These are phyloP conservation scores for Poicephalus gulielmi DNA, from an alignment of 2,113 vertebrate species.

Conservation along the genomic window DNA sequence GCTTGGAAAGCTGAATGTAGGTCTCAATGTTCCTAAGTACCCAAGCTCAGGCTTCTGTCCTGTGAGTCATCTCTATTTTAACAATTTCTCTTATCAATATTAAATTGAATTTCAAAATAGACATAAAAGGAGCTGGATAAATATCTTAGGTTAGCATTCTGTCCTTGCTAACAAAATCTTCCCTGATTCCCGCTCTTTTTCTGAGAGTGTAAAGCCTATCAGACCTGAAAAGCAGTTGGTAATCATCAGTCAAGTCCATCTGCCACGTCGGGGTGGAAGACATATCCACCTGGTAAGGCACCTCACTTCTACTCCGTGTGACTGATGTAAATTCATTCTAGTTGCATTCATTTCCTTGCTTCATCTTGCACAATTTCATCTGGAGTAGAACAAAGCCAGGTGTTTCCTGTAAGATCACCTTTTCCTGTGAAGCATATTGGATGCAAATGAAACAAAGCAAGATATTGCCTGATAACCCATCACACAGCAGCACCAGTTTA, in stretches of 20 bases:
- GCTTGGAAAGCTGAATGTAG: background rate
- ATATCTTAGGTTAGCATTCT: background rate
- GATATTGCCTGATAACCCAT: background rate
- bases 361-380: background rate
- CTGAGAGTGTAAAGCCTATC: accelerated
- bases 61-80: background rate
- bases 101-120: background rate
- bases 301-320: background rate
- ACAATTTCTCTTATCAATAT: background rate
- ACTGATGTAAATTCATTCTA: background rate
- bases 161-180: accelerated
- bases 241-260: background rate
- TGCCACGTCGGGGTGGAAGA: background rate
- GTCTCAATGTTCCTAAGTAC: background rate
- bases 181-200: too few species aligned
- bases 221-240: background rate
- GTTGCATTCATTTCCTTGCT: background rate
- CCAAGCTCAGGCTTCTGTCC: background rate
- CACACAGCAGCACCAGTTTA: background rate
- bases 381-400: background rate
- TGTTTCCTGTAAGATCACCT: background rate
- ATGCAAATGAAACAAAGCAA: background rate
- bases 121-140: background rate
- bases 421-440: background rate
- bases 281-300: background rate